phyloP scores from a whole-genome alignment of 2,797 vertebrate genomes.

The Naso thynnoides region DNA sequence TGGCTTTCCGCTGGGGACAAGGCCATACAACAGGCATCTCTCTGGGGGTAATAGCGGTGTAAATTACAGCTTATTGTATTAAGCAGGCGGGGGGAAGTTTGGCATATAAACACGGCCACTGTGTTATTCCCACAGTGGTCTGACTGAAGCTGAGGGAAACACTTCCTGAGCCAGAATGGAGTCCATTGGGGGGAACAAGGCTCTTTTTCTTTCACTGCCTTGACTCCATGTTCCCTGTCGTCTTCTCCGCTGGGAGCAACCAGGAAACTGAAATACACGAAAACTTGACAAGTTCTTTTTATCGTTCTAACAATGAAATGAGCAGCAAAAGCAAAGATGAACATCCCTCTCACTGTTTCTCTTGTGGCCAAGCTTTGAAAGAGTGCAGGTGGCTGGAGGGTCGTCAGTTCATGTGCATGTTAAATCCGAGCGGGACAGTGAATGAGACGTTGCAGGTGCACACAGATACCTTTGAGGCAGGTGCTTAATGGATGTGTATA shows the following conservation, averaged over 20 bases:
- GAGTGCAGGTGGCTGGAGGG: constrained; percentile 46
- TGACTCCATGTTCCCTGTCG: constrained; percentile 25
- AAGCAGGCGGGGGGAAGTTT: constrained; percentile 68
- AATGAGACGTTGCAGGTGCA: background rate
- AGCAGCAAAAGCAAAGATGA: constrained; percentile 21
- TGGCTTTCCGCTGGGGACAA: constrained; percentile 66
- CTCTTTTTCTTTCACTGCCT: constrained; percentile 50
- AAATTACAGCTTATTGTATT: constrained; percentile 85
- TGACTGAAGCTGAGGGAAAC: constrained; percentile 67
- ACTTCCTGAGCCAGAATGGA: constrained; percentile 75
- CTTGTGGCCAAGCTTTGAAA: background rate
- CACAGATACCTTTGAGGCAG: background rate
- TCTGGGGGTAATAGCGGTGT: constrained; percentile 81
- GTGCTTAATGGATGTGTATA: background rate
- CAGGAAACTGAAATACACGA: constrained; percentile 57
- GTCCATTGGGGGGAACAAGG: constrained; percentile 44
- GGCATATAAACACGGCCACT: constrained; percentile 76
- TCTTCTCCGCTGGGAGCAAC: constrained; percentile 44
- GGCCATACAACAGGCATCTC: constrained; percentile 72
- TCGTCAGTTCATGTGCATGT: constrained; percentile 38
- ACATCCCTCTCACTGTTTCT: constrained; percentile 4
- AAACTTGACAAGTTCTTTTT: constrained; percentile 62
- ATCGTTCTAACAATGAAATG: constrained; percentile 57
- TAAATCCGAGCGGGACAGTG: constrained; percentile 13
- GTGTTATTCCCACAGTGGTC: constrained; percentile 79